Evolutionary conservation across 2,888 invertebrate species (phyloP).

Genomic region (Clitarchus hookeri): DNA sequence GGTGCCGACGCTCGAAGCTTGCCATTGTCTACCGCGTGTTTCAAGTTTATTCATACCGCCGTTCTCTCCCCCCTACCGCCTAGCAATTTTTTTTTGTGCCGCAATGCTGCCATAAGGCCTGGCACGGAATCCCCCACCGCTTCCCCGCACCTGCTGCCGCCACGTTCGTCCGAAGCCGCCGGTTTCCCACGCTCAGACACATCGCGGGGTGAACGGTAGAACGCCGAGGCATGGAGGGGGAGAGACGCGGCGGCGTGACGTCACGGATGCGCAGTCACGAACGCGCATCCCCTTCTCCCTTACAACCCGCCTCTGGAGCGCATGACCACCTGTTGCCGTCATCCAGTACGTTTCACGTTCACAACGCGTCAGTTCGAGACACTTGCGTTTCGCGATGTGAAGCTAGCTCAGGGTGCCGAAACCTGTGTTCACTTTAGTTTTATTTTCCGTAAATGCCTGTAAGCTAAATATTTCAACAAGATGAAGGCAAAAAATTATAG

Average conservation of each 20-base stretch:
- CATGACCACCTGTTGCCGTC: not conserved
- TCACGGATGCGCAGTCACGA: not conserved
- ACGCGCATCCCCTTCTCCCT: not conserved
- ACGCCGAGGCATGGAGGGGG: not conserved
- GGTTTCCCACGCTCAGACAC: not conserved
- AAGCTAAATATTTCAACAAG: too few relatives aligned
- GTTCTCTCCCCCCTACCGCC: too few relatives aligned
- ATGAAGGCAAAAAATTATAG: too few relatives aligned
- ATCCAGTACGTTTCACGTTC: too few relatives aligned
- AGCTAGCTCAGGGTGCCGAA: too few relatives aligned
- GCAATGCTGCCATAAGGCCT: not conserved
- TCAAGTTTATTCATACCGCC: too few relatives aligned
- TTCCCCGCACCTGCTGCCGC: not conserved
- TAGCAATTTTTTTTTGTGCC: not conserved
- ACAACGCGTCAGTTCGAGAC: too few relatives aligned
- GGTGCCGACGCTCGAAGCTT: too few relatives aligned
- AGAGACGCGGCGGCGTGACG: not conserved
- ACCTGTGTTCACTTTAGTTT: too few relatives aligned
- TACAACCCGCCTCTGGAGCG: not conserved
- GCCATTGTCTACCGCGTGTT: too few relatives aligned
- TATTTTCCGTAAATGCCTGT: too few relatives aligned
- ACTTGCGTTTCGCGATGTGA: too few relatives aligned
- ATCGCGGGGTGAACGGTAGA: not conserved
- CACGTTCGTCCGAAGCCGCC: not conserved
- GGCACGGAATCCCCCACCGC: not conserved